These are phyloP conservation scores for Rhagonycha lutea DNA, from an alignment of 2,888 invertebrate species.

Conservation along the genomic window DNA sequence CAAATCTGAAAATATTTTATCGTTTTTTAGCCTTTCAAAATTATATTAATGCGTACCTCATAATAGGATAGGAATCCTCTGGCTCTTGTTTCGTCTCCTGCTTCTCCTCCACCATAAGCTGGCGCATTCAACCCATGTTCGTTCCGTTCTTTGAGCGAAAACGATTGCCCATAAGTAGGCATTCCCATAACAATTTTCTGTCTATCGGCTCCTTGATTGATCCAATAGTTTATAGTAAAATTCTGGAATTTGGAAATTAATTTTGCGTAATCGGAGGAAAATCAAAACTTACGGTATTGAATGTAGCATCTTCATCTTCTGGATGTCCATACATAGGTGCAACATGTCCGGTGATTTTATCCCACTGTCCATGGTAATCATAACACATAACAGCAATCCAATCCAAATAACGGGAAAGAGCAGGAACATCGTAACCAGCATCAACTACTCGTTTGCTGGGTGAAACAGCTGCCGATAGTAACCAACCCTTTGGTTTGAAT, in stretches of 20 bases:
- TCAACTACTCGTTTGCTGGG: conserved; percentile 84
- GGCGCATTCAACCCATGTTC: conserved; percentile 73
- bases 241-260: conserved; percentile 62
- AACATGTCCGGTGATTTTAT: conserved; percentile 86
- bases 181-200: conserved; percentile 83
- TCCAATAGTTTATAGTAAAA: conserved; percentile 87
- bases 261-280: not conserved
- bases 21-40: not conserved
- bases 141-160: conserved; percentile 72
- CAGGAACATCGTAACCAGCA: conserved; percentile 81
- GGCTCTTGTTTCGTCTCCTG: conserved; percentile 85
- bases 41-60: conserved; percentile 64
- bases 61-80: conserved; percentile 88
- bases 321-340: conserved; percentile 84
- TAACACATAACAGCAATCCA: conserved; percentile 93
- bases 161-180: conserved; percentile 89
- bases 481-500: conserved; percentile 71
- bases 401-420: conserved; percentile 76
- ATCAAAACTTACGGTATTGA: conserved; percentile 69
- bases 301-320: conserved; percentile 72
- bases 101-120: conserved; percentile 86
- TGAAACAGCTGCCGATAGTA: conserved; percentile 84
- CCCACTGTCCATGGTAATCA: conserved; percentile 92
- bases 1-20: conserved; percentile 69
- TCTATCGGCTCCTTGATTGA: conserved; percentile 76